Base-by-base conservation (phyloP, 2,888 invertebrate species). In the Scaptomyza polygonia region DNA sequence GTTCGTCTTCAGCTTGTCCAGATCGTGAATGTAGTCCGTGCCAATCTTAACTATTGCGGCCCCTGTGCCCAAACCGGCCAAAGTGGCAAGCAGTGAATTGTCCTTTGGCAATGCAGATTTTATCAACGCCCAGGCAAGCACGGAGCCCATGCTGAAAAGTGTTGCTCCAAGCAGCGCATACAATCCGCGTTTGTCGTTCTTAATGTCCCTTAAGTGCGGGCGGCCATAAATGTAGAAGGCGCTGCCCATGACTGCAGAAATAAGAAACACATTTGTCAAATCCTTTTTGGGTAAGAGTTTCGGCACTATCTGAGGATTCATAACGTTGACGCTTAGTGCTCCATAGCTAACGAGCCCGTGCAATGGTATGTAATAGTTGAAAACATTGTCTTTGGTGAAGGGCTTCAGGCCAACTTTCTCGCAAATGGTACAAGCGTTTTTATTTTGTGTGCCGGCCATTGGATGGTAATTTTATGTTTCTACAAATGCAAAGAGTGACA, bases 61-160 rank as follows among this genome's bases (percentile, higher is more conserved):
- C 7, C 92, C 92, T 8, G 90, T 88, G 25, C 89, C 89, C 16
- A 91, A 39, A 0, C 92, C 92, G 11, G 89, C 76, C 8, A 90
- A 27, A 0, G 92, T 91, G 12, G 89, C 88, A 11, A 91, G 21
- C 11, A 83, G 73, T 5, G 88, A 67, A 61, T 90, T 91, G 47
- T 90, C 87, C 45, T 78, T 83, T 4, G 91, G 90, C 36, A 97
- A 92, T 36, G 96, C 93, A 77, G 96, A 96, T 88, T 97, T 94
- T 40, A 96, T 92, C 36, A 98, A 95, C 8, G 98, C 98, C 96
- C 97, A 97, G 70, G 96, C 92, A 61, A 98, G 93, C 47, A 98
- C 96, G 0, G 97, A 97, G 12, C 98, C 98, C 89, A 98, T 94
- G 73, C 97, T 97, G 93, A 98, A 96, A 21, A 98, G 93, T 9